Conservation (phyloP, 2,113 vertebrate genomes). For the Melanostigma gelatinosum region DNA sequence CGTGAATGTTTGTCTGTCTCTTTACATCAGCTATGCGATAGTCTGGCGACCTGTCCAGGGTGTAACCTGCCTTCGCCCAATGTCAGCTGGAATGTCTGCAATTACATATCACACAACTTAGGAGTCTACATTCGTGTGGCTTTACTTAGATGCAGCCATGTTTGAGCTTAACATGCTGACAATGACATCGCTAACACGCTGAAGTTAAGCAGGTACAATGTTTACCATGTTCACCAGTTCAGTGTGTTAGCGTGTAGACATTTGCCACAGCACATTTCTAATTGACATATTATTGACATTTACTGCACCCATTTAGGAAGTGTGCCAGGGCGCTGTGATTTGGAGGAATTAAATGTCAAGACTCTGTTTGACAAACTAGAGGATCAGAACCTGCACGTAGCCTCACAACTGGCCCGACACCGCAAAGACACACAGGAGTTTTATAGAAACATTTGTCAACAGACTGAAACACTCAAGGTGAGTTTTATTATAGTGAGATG, state of each 20-base stretch:
- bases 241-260: neutral
- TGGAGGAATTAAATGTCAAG: conserved; percentile 92
- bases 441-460: conserved; percentile 85
- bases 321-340: conserved; percentile 40
- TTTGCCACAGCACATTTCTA: neutral
- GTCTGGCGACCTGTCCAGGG: too few relatives aligned
- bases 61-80: too few relatives aligned
- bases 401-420: conserved; percentile 89
- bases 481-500: conserved; percentile 33
- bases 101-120: neutral
- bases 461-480: conserved; percentile 85
- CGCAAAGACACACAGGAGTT: conserved; percentile 87
- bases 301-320: conserved; percentile 69
- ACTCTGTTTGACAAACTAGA: conserved; percentile 95
- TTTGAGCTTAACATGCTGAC: neutral
- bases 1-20: neutral
- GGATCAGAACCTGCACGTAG: conserved; percentile 93
- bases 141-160: neutral
- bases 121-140: neutral
- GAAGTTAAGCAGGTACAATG: neutral
- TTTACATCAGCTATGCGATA: too few relatives aligned
- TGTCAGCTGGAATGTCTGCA: neutral
- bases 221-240: neutral
- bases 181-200: neutral
- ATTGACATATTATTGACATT: neutral